Evolutionary conservation across 2,797 vertebrate species (phyloP).

Genomic region (Arctocebus calabarensis): DNA sequence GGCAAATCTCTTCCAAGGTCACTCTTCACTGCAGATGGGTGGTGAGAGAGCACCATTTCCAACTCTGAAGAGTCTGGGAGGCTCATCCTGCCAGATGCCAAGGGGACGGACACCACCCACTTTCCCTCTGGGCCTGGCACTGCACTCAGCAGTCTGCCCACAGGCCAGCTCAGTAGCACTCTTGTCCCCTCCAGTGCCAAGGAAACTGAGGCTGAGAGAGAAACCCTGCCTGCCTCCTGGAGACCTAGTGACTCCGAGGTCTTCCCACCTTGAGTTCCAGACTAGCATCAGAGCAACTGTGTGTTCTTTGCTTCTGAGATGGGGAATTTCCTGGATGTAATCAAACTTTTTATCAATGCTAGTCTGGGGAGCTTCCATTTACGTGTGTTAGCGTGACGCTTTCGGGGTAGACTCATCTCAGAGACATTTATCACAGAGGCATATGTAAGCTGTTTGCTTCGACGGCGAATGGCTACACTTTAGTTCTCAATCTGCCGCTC

Average conservation of each 20-base stretch:
- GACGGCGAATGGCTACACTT: accelerated
- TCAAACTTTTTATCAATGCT: neutral
- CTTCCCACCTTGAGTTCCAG: neutral
- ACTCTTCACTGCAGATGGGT: too few relatives aligned
- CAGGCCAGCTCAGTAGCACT: too few relatives aligned
- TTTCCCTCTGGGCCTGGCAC: neutral
- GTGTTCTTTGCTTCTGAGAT: neutral
- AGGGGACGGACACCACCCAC: neutral
- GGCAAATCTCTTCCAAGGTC: too few relatives aligned
- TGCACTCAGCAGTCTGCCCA: neutral
- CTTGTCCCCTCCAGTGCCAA: neutral
- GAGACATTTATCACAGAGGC: neutral
- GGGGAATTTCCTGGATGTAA: neutral
- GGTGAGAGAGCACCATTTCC: neutral
- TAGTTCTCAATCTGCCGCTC: neutral
- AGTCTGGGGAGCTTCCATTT: neutral
- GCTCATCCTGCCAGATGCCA: neutral
- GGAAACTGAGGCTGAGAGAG: neutral
- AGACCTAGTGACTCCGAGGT: neutral
- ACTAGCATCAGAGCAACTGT: accelerated
- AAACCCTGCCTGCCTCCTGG: neutral
- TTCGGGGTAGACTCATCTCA: neutral
- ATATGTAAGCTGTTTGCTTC: too few relatives aligned
- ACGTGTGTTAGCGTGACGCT: neutral
- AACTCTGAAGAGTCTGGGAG: neutral